phyloP scores from a whole-genome alignment of 2,797 vertebrate species.

The Rhinoraja longicauda region DNA sequence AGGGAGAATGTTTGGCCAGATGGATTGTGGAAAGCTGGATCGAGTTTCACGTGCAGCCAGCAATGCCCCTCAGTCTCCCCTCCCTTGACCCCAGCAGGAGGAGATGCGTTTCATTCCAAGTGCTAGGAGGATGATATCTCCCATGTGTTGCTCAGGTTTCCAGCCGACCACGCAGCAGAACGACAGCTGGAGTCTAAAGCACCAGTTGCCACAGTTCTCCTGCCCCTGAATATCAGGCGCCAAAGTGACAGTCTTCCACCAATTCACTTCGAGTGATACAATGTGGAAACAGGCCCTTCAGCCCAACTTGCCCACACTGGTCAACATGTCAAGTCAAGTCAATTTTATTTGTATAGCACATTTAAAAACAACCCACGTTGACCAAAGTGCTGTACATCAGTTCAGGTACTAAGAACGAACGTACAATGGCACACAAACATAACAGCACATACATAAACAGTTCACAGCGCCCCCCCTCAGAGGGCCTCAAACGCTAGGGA shows the following conservation, averaged over 20 bases:
- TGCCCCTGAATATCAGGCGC: not conserved
- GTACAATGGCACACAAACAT: too few relatives aligned
- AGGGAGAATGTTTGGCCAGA: not conserved
- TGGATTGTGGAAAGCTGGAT: not conserved
- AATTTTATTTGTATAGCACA: too few relatives aligned
- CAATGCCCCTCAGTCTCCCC: not conserved
- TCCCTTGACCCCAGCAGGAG: not conserved
- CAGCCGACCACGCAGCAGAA: not conserved
- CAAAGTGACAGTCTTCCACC: too few relatives aligned
- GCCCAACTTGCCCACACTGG: too few relatives aligned
- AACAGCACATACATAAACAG: too few relatives aligned
- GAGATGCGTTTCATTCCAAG: not conserved
- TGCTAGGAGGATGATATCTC: not conserved
- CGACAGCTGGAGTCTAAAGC: not conserved
- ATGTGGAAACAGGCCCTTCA: too few relatives aligned
- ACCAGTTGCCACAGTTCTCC: not conserved
- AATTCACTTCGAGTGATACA: not conserved
- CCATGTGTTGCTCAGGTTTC: slow-evolving; percentile 8
- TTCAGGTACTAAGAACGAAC: too few relatives aligned
- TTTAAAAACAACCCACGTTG: too few relatives aligned
- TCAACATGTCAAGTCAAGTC: too few relatives aligned
- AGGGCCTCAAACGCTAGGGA: too few relatives aligned
- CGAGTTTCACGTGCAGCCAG: not conserved
- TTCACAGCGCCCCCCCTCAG: too few relatives aligned
- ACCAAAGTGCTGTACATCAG: too few relatives aligned